phyloP scores from a whole-genome alignment of 2,113 vertebrate species.

The Sarotherodon lohbergeri region DNA sequence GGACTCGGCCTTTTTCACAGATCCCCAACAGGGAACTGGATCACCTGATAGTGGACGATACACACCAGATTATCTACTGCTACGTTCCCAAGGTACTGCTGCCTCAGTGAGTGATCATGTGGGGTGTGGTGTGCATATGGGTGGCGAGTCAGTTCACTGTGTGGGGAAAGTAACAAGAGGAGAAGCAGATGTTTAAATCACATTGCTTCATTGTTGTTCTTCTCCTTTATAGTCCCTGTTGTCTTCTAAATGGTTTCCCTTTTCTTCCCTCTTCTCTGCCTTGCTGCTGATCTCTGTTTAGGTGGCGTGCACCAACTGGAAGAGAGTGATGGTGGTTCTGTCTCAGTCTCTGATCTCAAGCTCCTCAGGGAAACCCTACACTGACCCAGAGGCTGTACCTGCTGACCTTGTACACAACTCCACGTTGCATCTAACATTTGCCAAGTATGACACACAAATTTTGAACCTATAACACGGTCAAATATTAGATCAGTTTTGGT shows the following conservation, averaged over 20 bases:
- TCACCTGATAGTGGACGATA: conserved; percentile 89
- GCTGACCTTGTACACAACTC: conserved; percentile 85
- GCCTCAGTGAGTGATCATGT: not conserved
- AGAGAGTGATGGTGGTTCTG: conserved; percentile 90
- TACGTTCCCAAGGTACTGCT: conserved; percentile 87
- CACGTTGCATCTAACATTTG: conserved; percentile 79
- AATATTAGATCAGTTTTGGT: not conserved
- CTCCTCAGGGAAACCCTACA: conserved; percentile 63
- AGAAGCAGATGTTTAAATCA: not conserved
- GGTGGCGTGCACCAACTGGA: conserved; percentile 96
- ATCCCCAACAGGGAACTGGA: conserved; percentile 77
- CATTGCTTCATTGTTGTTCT: not conserved
- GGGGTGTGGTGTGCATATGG: not conserved
- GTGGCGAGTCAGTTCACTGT: not conserved
- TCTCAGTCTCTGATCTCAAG: conserved; percentile 79
- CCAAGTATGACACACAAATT: conserved; percentile 67
- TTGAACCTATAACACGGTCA: not conserved
- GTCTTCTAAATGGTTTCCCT: not conserved
- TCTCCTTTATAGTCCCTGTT: not conserved
- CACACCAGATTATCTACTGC: conserved; percentile 88
- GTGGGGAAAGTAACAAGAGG: not conserved
- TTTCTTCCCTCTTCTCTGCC: not conserved
- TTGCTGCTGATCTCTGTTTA: conserved; percentile 51
- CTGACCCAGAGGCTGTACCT: conserved; percentile 75
- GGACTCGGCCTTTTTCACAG: conserved; percentile 78